Evolutionary conservation across 1,140 invertebrate species (phyloP).

Genomic region (Bombus picipes): DNA sequence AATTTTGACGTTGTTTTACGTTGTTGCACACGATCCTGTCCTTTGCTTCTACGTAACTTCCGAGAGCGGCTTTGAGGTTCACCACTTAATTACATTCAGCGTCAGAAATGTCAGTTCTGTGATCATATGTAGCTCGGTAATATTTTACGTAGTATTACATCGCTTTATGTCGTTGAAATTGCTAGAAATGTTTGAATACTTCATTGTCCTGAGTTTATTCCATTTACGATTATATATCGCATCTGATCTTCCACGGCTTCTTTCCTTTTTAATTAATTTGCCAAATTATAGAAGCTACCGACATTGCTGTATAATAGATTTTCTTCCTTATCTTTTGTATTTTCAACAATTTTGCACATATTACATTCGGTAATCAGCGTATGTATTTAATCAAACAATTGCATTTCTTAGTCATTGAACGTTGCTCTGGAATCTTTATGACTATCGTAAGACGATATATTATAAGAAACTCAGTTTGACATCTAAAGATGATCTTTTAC

Average conservation of each 20-base stretch:
- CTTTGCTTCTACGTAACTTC: constrained; percentile 4
- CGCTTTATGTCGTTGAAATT: background rate
- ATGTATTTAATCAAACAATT: too few species aligned
- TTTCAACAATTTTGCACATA: too few species aligned
- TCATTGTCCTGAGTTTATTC: background rate
- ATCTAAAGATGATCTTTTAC: background rate
- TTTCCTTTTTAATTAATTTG: too few species aligned
- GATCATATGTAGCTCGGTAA: constrained; percentile 19
- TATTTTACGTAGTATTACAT: constrained; percentile 14
- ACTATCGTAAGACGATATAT: too few species aligned
- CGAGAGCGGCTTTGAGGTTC: constrained; percentile 11
- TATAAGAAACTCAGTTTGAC: too few species aligned
- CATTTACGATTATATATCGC: background rate
- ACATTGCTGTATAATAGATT: too few species aligned
- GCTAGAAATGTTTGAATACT: constrained; percentile 1
- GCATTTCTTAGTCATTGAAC: too few species aligned
- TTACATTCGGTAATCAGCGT: too few species aligned
- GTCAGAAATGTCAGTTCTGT: constrained; percentile 31
- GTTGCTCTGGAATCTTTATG: too few species aligned
- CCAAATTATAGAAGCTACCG: too few species aligned
- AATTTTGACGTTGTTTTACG: constrained; percentile 15
- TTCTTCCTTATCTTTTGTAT: too few species aligned
- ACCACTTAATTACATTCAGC: constrained; percentile 30
- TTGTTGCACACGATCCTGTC: constrained; percentile 14
- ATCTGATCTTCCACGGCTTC: too few species aligned